Percentiles rank a stretch among this genome's conserved stretches.
These are phyloP conservation scores for Paratrypauchen microcephalus DNA, from an alignment of 2,797 vertebrate genomes.

Conservation along the genomic window DNA sequence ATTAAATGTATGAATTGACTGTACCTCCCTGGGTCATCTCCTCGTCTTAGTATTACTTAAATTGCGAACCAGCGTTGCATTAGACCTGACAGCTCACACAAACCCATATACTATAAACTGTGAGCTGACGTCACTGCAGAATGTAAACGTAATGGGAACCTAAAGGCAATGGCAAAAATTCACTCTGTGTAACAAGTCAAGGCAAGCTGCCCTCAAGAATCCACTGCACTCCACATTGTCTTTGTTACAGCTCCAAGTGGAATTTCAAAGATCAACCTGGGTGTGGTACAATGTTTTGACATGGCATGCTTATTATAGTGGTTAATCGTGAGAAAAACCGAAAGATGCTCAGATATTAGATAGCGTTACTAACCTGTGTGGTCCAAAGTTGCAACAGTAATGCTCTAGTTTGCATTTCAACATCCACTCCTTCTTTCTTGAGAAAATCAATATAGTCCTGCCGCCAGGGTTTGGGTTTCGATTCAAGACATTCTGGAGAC, in stretches of 20 bases:
- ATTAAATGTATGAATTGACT: too few species aligned
- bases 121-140: not conserved
- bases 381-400: constrained; percentile 86
- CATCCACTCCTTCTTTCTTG: constrained; percentile 62
- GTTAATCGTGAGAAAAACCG: not conserved
- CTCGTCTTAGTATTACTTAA: not conserved
- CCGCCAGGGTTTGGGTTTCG: constrained; percentile 73
- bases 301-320: not conserved
- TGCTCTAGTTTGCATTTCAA: constrained; percentile 76
- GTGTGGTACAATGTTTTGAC: constrained; percentile 30
- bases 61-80: not conserved
- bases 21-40: not conserved
- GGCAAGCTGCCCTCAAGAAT: constrained; percentile 44
- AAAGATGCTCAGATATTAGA: not conserved
- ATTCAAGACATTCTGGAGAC: constrained; percentile 43
- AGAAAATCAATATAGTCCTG: constrained; percentile 73
- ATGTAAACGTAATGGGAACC: constrained; percentile 17
- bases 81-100: not conserved
- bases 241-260: constrained; percentile 19
- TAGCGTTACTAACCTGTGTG: constrained; percentile 73
- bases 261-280: constrained; percentile 22
- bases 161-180: constrained; percentile 6
- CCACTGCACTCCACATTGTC: not conserved
- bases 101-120: not conserved
- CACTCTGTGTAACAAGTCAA: constrained; percentile 33